These are phyloP conservation scores for Pangasius larnaudii DNA, from an alignment of 2,797 vertebrate genomes.

Conservation along the genomic window DNA sequence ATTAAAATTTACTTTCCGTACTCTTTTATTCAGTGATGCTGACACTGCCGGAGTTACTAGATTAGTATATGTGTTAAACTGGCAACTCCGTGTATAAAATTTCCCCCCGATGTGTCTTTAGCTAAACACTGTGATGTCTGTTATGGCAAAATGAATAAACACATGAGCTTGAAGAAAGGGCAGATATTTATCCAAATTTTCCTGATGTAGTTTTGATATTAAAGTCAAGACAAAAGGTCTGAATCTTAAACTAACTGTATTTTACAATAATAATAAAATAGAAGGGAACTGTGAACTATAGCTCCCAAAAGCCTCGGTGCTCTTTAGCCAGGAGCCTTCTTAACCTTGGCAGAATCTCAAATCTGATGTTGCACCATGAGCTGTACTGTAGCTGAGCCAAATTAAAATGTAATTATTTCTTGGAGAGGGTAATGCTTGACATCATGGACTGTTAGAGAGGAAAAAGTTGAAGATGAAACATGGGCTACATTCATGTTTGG, in stretches of 20 bases:
- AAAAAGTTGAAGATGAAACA: slow-evolving; percentile 12
- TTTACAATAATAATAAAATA: slow-evolving; percentile 46
- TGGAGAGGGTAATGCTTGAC: slow-evolving; percentile 60
- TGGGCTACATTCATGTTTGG: slow-evolving; percentile 8
- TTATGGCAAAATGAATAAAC: slow-evolving; percentile 4
- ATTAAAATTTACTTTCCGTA: neutral
- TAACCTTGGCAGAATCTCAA: slow-evolving; percentile 59
- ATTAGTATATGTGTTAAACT: neutral
- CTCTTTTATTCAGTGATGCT: neutral
- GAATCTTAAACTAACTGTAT: neutral
- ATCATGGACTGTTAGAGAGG: slow-evolving; percentile 23
- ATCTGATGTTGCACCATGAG: slow-evolving; percentile 45
- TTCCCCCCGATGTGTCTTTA: neutral
- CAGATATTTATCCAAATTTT: neutral
- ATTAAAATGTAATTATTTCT: slow-evolving; percentile 74
- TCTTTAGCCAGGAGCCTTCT: slow-evolving; percentile 48
- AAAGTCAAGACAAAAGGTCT: neutral
- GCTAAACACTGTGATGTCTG: neutral
- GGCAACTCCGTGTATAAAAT: neutral
- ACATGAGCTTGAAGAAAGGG: neutral
- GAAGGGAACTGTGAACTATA: slow-evolving; percentile 36
- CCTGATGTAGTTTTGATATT: neutral
- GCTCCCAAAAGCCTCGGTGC: slow-evolving; percentile 39
- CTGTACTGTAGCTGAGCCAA: slow-evolving; percentile 54
- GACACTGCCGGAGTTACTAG: neutral